Conservation (phyloP, 1,140 invertebrate species). For the Plectrocnemia conspersa region DNA sequence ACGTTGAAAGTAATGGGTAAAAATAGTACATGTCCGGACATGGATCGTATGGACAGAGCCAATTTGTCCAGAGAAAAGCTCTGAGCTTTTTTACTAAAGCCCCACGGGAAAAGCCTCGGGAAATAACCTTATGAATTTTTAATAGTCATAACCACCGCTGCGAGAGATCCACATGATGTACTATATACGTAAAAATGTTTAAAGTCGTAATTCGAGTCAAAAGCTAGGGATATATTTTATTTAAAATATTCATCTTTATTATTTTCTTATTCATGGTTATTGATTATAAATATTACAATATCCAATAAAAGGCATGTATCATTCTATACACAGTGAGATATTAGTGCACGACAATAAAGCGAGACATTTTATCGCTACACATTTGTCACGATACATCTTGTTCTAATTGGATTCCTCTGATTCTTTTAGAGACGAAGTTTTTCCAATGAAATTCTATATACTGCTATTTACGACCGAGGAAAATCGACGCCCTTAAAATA, state of each 20-base stretch:
- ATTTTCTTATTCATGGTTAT: no score
- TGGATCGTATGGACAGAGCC: not conserved
- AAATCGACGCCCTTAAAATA: not conserved
- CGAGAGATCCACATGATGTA: not conserved
- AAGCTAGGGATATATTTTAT: no score
- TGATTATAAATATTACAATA: no score
- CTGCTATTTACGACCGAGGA: not conserved
- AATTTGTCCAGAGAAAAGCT: conserved; percentile 2
- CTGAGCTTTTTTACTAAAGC: not conserved
- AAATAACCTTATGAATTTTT: conserved; percentile 21
- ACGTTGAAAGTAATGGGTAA: no score
- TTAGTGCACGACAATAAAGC: no score
- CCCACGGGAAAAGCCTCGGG: conserved; percentile 7
- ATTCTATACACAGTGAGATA: no score
- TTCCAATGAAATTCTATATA: not conserved
- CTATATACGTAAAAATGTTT: not conserved
- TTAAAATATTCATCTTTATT: no score
- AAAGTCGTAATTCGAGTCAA: no score
- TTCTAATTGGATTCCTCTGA: conserved; percentile 21
- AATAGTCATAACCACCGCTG: conserved; percentile 1
- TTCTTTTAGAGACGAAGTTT: not conserved
- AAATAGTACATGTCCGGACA: not conserved
- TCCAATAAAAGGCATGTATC: no score
- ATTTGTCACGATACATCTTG: conserved; percentile 24
- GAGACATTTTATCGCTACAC: conserved; percentile 10